Base-by-base conservation (phyloP, 2,113 vertebrate genomes). In the Canis aureus region DNA sequence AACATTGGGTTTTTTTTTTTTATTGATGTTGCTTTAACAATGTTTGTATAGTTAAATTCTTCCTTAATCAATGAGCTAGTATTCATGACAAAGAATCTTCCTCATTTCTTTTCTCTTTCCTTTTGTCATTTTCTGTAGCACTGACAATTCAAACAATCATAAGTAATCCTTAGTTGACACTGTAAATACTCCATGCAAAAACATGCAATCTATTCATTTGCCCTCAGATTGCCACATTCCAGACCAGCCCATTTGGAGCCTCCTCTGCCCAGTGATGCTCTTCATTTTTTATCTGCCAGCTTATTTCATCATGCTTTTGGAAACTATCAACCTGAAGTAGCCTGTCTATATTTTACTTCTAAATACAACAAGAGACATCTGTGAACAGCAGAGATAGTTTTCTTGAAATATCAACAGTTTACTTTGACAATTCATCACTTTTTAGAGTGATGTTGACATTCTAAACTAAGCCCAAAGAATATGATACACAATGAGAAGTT, bases 31-130 rank as follows among this genome's bases (percentile, higher is more conserved):
- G 29, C 66, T 57, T 64, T 66, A 64, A 96, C 79, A 17, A 85
- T 81, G n/a, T 94, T 80, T 73, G 11, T 73, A 74, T 67, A 73
- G 80, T 85, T 91, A 49, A 81, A 67, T 94, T 85, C n/a, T 85
- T 84, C 78, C 49, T 87, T 82, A 64, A 57, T 22, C 80, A 85
- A 49, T 74, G 59, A 82, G 20, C 12, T 69, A 67, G 16, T 57
- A 35, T 11, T 20, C 51, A 27, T 38, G 25, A 73, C 87, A 35
- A 91, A 82, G 74, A 82, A 43, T 3, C 38, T 78, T 71, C 32
- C 17, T 67, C 49, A 62, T 74, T 60, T 88, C 59, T 74, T 92
- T 87, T 25, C 53, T 92, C 78, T 88, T 92, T 67, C 55, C 64
- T 89, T 62, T 60, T 91, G 66, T 29, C 38, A 20, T 87, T 74